phyloP scores from a whole-genome alignment of 2,888 invertebrate genomes.

The Electrophaes corylata region DNA sequence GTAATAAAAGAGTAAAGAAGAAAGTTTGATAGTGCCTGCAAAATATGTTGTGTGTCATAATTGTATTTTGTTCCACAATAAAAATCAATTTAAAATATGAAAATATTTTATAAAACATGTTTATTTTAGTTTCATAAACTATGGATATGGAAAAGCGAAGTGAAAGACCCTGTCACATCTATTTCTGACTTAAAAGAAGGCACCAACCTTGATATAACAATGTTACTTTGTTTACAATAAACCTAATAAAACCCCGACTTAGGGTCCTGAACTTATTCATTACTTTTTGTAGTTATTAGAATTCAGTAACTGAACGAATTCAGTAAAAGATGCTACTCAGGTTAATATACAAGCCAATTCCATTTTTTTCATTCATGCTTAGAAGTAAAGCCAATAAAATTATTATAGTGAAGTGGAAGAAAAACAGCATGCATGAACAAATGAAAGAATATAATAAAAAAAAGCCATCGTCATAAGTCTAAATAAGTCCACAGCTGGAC shows the following conservation, averaged over 20 bases:
- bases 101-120: too few relatives aligned
- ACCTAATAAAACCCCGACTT: too few relatives aligned
- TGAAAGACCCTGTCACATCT: too few relatives aligned
- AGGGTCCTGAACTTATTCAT: too few relatives aligned
- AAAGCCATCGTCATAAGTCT: not conserved
- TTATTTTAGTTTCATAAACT: too few relatives aligned
- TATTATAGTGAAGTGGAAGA: not conserved
- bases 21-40: not conserved
- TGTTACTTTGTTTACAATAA: too few relatives aligned
- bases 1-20: not conserved
- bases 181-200: too few relatives aligned
- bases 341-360: not conserved
- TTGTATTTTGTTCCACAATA: not conserved
- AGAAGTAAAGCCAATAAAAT: not conserved
- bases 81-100: not conserved
- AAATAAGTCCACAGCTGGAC: too few relatives aligned
- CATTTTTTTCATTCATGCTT: not conserved
- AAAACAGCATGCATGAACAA: not conserved
- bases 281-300: too few relatives aligned
- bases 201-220: too few relatives aligned
- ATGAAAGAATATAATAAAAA: not conserved
- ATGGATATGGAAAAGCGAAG: too few relatives aligned
- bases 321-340: not conserved
- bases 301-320: too few relatives aligned
- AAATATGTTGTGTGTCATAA: not conserved